Evolutionary conservation across 1,140 invertebrate species (phyloP), one percentile per base, ranked within the genome.

Genomic region (Procambarus virginalis): DNA sequence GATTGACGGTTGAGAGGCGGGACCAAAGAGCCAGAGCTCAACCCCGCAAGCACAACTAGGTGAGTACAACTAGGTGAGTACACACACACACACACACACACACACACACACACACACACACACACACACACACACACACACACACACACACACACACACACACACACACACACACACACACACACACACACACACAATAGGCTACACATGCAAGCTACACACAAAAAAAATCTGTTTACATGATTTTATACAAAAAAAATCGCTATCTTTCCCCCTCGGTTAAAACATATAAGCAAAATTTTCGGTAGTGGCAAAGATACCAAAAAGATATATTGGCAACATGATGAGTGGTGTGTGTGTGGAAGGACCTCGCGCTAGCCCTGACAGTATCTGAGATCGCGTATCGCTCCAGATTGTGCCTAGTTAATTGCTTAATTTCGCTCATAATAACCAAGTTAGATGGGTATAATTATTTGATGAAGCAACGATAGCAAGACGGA

Each of bases 401-500:
- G 87, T 89, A 89, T 89, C 87, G 60, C 80, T 51, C 58, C 48
- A 89, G 87, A 89, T 89, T 89, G 87, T 89, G 73, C 80, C 87
- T 83, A 83, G 87, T 89, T 89, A 89, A 89, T 89, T 89, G 87
- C 87, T 89, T 89, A 89, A 89, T 89, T 89, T 89, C 87, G 87
- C 81, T 84, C 87, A 76, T 89, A 89, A 89, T 89, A 89, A 89
- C 87, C 87, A 89, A 89, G 87, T 89, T 89, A 89, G 87, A 89
- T 89, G 87, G 87, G 87, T 83, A 64, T 10, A 64, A 64, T 20
- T 14, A 64, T 64, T 55, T 89, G 86, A 89, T 89, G 86, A 89
- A 82, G 86, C 68, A 73, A 60, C 79, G 86, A 89, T 89, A 89
- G 34, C 80, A 82, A 83, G 87, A 83, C 58, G 87, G 87, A 84